Evolutionary conservation across 2,888 invertebrate genomes (phyloP).

Genomic region (Agrotis exclamationis): DNA sequence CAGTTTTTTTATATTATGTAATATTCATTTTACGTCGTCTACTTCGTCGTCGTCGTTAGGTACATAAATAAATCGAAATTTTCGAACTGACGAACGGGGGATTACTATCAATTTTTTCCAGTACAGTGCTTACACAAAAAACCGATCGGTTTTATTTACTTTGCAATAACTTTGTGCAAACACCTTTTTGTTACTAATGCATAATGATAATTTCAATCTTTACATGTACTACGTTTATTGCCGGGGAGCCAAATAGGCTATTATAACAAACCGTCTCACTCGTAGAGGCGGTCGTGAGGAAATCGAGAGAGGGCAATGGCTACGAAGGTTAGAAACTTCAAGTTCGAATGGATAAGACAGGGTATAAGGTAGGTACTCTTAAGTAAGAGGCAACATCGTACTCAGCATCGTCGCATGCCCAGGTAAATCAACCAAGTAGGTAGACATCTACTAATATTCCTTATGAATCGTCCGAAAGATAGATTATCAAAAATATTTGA

Average conservation of each 20-base stretch:
- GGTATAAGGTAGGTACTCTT: too few relatives aligned
- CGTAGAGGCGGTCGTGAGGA: background rate
- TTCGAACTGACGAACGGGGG: background rate
- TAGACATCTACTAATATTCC: too few relatives aligned
- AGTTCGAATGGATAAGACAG: background rate
- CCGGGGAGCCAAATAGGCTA: slow-evolving; percentile 1
- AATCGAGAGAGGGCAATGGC: background rate
- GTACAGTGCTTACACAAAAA: too few relatives aligned
- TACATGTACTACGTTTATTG: slow-evolving; percentile 9
- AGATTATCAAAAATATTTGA: too few relatives aligned
- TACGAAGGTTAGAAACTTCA: background rate
- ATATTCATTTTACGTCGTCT: background rate
- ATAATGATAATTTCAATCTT: background rate
- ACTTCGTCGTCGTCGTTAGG: background rate
- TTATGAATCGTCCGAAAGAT: too few relatives aligned
- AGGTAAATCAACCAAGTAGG: too few relatives aligned
- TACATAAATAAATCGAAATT: background rate
- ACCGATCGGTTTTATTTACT: background rate
- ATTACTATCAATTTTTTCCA: too few relatives aligned
- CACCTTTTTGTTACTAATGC: background rate
- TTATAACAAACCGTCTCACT: slow-evolving; percentile 8
- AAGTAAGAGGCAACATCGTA: too few relatives aligned
- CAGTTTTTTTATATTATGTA: too few relatives aligned
- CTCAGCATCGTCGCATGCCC: too few relatives aligned
- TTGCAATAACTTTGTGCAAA: background rate